Evolutionary conservation across 2,797 vertebrate genomes (phyloP).

Genomic region (Psittacula echo): DNA sequence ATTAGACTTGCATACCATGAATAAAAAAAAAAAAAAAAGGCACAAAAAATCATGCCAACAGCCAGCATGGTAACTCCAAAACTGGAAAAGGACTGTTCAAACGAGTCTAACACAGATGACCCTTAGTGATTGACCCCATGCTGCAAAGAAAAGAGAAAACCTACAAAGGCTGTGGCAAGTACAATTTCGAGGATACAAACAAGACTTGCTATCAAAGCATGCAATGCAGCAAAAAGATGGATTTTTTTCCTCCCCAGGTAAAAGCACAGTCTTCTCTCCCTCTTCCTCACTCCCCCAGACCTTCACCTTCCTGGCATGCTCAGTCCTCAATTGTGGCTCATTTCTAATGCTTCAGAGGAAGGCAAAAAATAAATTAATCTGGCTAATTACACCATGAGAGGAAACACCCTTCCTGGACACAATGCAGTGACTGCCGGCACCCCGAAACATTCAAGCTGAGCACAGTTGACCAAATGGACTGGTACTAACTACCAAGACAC

Average conservation of each 20-base stretch:
- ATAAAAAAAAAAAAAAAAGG: background rate
- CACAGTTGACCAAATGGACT: background rate
- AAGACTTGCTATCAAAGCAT: background rate
- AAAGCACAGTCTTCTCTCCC: background rate
- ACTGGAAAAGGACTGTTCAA: background rate
- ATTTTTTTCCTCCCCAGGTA: accelerated
- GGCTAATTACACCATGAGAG: background rate
- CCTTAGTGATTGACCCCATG: accelerated
- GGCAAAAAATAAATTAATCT: background rate
- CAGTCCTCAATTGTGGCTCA: background rate
- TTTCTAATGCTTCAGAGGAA: background rate
- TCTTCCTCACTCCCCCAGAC: background rate
- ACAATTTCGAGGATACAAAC: background rate
- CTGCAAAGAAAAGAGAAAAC: background rate
- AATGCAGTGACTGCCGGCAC: background rate
- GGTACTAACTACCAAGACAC: background rate
- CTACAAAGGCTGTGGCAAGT: background rate
- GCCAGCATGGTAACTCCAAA: background rate
- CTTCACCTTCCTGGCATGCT: background rate
- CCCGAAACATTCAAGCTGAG: accelerated
- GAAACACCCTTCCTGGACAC: slow-evolving; percentile 1
- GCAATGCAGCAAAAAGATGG: background rate
- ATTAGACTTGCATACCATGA: background rate
- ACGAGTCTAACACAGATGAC: background rate
- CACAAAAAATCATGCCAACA: background rate